Percentiles rank a stretch among this genome's conserved stretches.
Conservation (phyloP, 2,888 invertebrate species). For the Gastrophysa polygoni region DNA sequence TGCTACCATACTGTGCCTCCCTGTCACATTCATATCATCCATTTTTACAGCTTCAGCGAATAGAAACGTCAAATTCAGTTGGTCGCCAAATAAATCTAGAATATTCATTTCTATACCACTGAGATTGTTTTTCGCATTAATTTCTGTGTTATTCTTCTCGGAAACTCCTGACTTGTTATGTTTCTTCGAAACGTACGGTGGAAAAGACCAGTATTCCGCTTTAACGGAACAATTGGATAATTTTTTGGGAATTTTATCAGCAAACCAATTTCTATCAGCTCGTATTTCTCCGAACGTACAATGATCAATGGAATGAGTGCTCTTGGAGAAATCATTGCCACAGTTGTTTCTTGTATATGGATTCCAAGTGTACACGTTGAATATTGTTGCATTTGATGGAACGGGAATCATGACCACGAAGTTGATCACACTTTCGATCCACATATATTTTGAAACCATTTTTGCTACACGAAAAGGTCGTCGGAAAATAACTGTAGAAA, state of each 20-base stretch:
- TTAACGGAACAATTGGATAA: conserved; percentile 23
- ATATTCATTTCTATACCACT: conserved; percentile 13
- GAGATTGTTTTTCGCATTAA: not conserved
- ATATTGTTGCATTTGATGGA: conserved; percentile 18
- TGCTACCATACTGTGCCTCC: not conserved
- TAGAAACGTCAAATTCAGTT: conserved; percentile 7
- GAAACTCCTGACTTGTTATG: too few species aligned
- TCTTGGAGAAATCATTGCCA: not conserved
- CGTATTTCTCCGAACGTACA: conserved; percentile 21
- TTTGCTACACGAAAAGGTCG: not conserved
- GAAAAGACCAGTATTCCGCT: conserved; percentile 9
- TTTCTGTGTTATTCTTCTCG: too few species aligned
- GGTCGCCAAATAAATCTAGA: conserved; percentile 4
- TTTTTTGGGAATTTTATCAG: conserved; percentile 12
- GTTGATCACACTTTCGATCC: conserved; percentile 19
- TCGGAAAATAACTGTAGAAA: conserved; percentile 6
- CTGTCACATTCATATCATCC: not conserved
- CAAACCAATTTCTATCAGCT: conserved; percentile 17
- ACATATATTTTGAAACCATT: conserved; percentile 7
- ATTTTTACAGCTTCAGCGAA: not conserved
- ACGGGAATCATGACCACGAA: conserved; percentile 19
- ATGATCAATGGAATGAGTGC: conserved; percentile 1
- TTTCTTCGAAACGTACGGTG: conserved; percentile 8
- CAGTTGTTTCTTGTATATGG: conserved; percentile 16
- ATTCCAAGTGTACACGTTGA: conserved; percentile 23